phyloP scores from a whole-genome alignment of 2,797 vertebrate species.

The Macroramphosus scolopax region DNA sequence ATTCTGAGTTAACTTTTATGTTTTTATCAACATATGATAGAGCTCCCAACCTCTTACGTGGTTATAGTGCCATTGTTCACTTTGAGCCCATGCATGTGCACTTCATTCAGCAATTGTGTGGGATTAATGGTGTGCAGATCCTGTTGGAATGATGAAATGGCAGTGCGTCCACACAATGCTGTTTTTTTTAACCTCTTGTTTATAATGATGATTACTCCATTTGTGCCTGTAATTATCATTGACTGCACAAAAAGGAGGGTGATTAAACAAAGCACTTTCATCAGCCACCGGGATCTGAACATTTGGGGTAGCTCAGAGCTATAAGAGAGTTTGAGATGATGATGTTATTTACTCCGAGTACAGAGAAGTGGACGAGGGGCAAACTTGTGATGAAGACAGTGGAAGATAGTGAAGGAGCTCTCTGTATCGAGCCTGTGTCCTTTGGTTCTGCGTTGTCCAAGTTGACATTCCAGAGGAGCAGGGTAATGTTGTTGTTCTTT shows the following conservation, averaged over 20 bases:
- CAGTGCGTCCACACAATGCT: conserved; percentile 42
- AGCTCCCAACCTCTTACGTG: conserved; percentile 11
- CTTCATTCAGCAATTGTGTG: conserved; percentile 20
- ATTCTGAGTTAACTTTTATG: conserved; percentile 2
- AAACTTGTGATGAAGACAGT: conserved; percentile 30
- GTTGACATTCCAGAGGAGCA: conserved; percentile 78
- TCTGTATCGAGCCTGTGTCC: conserved; percentile 52
- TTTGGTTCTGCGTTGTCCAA: conserved; percentile 67
- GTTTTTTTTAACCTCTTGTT: conserved; percentile 52
- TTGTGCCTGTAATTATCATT: conserved; percentile 62
- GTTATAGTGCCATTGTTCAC: conserved; percentile 6
- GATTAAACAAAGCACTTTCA: conserved; percentile 74
- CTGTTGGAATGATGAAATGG: conserved; percentile 64
- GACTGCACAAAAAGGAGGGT: conserved; percentile 45
- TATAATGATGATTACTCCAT: conserved; percentile 67
- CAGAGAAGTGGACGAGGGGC: conserved; percentile 15
- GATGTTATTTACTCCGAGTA: conserved; percentile 14
- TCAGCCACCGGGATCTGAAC: conserved; percentile 52
- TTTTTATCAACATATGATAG: conserved; percentile 5
- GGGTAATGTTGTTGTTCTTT: conserved; percentile 77
- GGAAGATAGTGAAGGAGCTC: conserved; percentile 37
- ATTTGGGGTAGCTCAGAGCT: conserved; percentile 25
- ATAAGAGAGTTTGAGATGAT: conserved; percentile 14
- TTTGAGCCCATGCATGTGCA: conserved; percentile 16
- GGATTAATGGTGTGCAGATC: conserved; percentile 61